Percentiles rank a stretch among this genome's conserved stretches.
Evolutionary conservation across 2,113 vertebrate species (phyloP).

Genomic region (Mola mola): DNA sequence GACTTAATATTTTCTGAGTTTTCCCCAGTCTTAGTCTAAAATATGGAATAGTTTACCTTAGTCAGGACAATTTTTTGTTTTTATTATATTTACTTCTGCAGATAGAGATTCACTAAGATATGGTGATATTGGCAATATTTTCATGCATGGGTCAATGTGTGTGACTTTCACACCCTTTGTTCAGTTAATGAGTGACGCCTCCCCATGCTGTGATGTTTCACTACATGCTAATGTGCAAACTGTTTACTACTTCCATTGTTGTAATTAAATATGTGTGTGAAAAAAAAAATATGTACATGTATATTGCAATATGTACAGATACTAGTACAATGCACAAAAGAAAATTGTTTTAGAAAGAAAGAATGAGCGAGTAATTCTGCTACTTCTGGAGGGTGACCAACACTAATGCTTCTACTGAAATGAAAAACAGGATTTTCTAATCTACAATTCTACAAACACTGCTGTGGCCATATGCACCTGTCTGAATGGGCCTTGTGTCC

Average conservation of each 20-base stretch:
- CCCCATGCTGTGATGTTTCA: neutral
- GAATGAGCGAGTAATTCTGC: slow-evolving; percentile 3
- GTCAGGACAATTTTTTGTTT: neutral
- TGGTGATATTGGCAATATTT: neutral
- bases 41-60: no score
- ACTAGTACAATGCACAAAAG: neutral
- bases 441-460: slow-evolving; percentile 56
- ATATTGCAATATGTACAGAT: neutral
- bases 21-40: neutral
- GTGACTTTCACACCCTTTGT: neutral
- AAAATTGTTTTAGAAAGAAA: no score
- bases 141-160: neutral
- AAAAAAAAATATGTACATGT: no score
- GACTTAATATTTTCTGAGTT: neutral
- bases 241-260: neutral
- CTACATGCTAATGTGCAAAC: neutral
- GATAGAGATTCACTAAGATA: neutral
- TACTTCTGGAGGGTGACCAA: slow-evolving; percentile 23
- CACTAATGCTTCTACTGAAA: slow-evolving; percentile 14
- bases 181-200: neutral
- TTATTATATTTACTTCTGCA: no score
- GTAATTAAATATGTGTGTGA: neutral
- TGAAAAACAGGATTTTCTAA: slow-evolving; percentile 34
- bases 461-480: slow-evolving; percentile 31
- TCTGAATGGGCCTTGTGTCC: slow-evolving; percentile 7